Conservation (phyloP, 2,888 invertebrate species). For the Eurois occulta region DNA sequence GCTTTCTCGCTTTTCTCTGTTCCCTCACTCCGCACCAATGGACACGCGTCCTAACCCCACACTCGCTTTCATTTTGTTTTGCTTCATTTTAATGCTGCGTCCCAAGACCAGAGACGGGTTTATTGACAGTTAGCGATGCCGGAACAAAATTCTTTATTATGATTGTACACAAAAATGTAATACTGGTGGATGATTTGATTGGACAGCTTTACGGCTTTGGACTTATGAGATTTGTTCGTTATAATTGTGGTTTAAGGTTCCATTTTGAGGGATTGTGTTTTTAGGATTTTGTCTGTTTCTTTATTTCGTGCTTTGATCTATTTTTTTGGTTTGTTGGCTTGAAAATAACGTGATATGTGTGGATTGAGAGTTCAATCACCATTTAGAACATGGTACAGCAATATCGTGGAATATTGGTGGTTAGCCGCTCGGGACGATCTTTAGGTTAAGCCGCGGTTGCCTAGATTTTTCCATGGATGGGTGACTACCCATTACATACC, state of each 20-base stretch:
- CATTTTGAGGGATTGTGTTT: conserved; percentile 41
- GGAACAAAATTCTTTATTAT: conserved; percentile 71
- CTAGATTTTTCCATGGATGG: no score
- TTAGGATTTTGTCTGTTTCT: conserved; percentile 1
- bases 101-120: conserved; percentile 58
- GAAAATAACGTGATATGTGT: background rate
- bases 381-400: background rate
- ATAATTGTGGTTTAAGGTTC: conserved; percentile 49
- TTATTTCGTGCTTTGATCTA: background rate
- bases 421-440: background rate
- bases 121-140: conserved; percentile 66
- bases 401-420: no score
- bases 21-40: conserved; percentile 12
- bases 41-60: conserved; percentile 23
- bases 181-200: conserved; percentile 60
- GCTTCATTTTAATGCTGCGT: conserved; percentile 57
- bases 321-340: background rate
- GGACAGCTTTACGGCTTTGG: conserved; percentile 54
- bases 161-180: conserved; percentile 70
- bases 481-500: background rate
- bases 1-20: background rate
- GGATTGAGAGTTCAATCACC: background rate
- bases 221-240: conserved; percentile 50
- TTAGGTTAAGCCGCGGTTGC: no score
- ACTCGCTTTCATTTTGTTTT: conserved; percentile 57